Base-by-base conservation (phyloP, 2,113 vertebrate species). In the Aviceda subcristata region DNA sequence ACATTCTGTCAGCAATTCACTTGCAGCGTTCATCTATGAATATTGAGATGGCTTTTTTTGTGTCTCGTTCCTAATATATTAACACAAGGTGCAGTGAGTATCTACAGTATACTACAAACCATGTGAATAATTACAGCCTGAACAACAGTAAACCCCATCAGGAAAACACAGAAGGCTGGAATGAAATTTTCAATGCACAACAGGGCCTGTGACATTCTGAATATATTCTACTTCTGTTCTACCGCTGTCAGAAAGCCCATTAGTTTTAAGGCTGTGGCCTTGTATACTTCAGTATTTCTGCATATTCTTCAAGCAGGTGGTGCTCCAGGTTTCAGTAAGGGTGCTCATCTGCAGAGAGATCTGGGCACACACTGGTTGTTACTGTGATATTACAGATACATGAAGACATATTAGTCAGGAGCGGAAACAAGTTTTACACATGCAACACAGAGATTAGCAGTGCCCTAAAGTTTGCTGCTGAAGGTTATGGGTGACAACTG, bases 1-100 rank as follows among this genome's bases (percentile, higher is more conserved):
- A 91, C 57, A 82, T 82, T 95, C 86, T 95, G 89, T 94, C 96
- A 97, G 84, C 86, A 95, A 87, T 94, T 94, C 86, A 60, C 88
- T 97, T 85, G 64, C 94, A 95, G 50, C 17, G 9, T 60, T 97
- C 88, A 72, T 94, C 89, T 94, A 66, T 87, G 92, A 94, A 90
- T 95, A 95, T 79, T 86, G 89, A 97, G 80, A 88, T 92, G 24
- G 57, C 12, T 15, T 17, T 16, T 59, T 48, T 69, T 73, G 27
- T 94, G 56, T 75, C 66, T 92, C 0, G 0, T 81, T 96, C 50
- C 22, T 85, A 63, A 90, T 88, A 45, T 76, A 95, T 87, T 95
- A 94, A 75, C 73, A 76, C 45, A 82, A 91, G 68, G 57, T 94
- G 74, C 60, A 56, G 43, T 41, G 56, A 69, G 14, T 84, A 56